Evolutionary conservation across 2,797 vertebrate species (phyloP).

Genomic region (Meda fulgida): DNA sequence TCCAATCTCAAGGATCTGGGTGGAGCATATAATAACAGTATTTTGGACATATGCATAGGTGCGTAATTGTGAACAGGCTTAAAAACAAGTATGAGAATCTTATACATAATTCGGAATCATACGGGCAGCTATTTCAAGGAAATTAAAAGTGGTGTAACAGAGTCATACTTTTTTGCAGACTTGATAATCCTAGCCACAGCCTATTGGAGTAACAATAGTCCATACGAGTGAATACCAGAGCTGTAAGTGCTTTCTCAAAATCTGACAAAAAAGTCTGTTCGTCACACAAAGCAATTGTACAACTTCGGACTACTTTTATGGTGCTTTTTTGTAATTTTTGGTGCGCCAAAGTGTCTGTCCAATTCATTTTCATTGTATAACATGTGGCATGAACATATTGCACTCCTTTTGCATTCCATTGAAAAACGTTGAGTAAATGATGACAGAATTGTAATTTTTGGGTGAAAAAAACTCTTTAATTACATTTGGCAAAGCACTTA

Average conservation of each 20-base stretch:
- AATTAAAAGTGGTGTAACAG: no score
- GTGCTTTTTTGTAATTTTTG: not conserved
- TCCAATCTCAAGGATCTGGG: no score
- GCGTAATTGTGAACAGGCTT: no score
- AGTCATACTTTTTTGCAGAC: no score
- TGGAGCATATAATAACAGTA: no score
- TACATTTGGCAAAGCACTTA: slow-evolving; percentile 65
- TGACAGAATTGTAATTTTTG: not conserved
- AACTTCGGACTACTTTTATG: not conserved
- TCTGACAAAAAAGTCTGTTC: not conserved
- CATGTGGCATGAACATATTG: not conserved
- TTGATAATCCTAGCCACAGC: no score
- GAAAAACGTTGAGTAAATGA: not conserved
- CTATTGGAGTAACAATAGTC: not conserved
- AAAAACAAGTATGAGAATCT: no score
- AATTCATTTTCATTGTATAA: not conserved
- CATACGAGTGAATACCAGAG: not conserved
- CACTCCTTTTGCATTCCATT: not conserved
- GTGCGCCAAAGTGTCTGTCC: not conserved
- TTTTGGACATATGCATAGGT: no score
- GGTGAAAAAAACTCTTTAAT: not conserved
- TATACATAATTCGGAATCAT: no score
- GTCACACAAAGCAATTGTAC: not conserved
- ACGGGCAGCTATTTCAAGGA: no score
- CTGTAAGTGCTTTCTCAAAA: not conserved